Evolutionary conservation across 2,113 vertebrate genomes (phyloP).

Genomic region (Hydrolagus affinis): DNA sequence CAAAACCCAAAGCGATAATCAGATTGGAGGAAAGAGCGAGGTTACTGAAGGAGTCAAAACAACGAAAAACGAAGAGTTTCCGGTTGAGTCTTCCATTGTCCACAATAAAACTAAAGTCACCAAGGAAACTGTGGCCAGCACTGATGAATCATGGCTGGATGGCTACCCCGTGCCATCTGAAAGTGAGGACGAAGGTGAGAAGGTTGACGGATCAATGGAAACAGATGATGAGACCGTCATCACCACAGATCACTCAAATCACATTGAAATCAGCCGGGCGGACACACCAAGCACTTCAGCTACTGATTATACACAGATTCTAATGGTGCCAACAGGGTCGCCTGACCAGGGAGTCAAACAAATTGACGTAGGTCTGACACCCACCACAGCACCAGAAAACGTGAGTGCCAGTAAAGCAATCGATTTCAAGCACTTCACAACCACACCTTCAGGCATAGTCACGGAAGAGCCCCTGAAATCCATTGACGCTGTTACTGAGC

Average conservation of each 20-base stretch:
- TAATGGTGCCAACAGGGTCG: conserved; percentile 36
- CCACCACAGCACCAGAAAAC: conserved; percentile 45
- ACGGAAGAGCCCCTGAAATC: conserved; percentile 35
- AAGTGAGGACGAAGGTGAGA: conserved; percentile 47
- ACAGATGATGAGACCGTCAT: conserved; percentile 36
- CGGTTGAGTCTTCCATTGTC: conserved; percentile 43
- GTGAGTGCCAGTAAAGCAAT: conserved; percentile 37
- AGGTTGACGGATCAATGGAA: conserved; percentile 52
- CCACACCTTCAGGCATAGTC: conserved; percentile 38
- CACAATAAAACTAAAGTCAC: conserved; percentile 51
- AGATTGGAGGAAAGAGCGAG: conserved; percentile 47
- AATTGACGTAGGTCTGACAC: conserved; percentile 30
- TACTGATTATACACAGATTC: conserved; percentile 41
- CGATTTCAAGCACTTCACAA: conserved; percentile 33
- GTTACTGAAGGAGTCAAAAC: conserved; percentile 45
- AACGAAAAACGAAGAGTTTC: conserved; percentile 42
- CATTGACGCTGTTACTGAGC: neutral
- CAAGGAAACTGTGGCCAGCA: conserved; percentile 48
- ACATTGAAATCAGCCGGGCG: conserved; percentile 45
- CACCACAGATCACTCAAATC: conserved; percentile 50
- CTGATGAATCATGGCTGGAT: conserved; percentile 76
- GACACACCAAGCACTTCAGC: conserved; percentile 36
- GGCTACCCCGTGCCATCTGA: conserved; percentile 72
- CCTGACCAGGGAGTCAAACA: conserved; percentile 37
- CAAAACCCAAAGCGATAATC: conserved; percentile 48